Base-by-base conservation (phyloP, 2,888 invertebrate genomes). In the Aricia artaxerxes region DNA sequence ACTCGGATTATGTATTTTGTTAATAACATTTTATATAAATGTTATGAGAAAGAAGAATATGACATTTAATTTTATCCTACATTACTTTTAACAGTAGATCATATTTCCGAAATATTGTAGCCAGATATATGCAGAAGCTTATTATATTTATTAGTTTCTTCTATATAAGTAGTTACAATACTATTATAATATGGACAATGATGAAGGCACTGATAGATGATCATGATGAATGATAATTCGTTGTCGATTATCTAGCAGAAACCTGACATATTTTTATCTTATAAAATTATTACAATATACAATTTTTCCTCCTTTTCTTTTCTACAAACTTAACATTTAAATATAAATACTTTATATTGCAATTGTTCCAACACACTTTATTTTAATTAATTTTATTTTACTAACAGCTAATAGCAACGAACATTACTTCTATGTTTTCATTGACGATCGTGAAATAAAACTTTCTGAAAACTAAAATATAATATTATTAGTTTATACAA, bases 311-410 rank as follows among this genome's bases (percentile, higher is more conserved):
- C 2, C 61, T 24, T 61, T 61, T 24, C 61, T 7, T 61, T 24
- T 24, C 0, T 61, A n/a, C 24, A 24, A 7, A 9, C 61, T n/a
- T 61, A 24, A 61, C 7, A 24, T 24, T 24, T 24, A 24, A 57
- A 61, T 61, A 61, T 61, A 61, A 61, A 61, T 61, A 61, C 57
- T 57, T 57, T 57, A 61, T 61, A 24, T 61, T 61, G 61, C 61
- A 24, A 24, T 7, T 24, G 7, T 61, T 61, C 7, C 24, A 24
- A 24, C n/a, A 61, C 61, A 61, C 24, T 24, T 61, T 24, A 61
- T 9, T 61, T 61, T 61, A 61, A 24, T 61, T 61, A 7, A n/a
- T 60, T 60, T n/a, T n/a, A 60, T n/a, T n/a, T n/a, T n/a, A 60
- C 60, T 60, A 24, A n/a, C 6, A 61, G 24, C 24, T 61, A 61